These are phyloP conservation scores for Pomacea maculata DNA, from an alignment of 1,140 invertebrate genomes.

Conservation along the genomic window DNA sequence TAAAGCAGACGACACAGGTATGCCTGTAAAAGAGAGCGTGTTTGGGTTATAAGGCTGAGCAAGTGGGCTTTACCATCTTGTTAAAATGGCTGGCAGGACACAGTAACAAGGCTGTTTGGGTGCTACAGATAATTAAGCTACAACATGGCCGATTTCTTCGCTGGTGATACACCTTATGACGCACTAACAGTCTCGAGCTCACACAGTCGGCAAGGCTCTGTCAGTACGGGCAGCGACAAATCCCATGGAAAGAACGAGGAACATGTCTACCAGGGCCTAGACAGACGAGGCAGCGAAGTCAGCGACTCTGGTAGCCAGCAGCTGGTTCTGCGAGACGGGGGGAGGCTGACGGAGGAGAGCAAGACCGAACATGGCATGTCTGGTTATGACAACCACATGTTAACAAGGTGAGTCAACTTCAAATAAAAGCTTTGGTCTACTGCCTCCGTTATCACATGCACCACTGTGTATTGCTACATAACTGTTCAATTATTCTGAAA, in stretches of 20 bases:
- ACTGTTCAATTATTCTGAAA: no score
- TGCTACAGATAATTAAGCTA: neutral
- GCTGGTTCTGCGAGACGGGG: constrained; percentile 25
- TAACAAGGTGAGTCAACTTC: neutral
- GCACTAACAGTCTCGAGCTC: constrained; percentile 3
- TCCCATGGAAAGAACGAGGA: constrained; percentile 6
- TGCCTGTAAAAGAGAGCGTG: no score
- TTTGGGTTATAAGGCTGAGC: no score
- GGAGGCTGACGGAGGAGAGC: constrained; percentile 15
- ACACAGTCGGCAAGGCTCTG: constrained; percentile 14
- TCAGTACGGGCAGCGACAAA: constrained; percentile 5
- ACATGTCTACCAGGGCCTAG: neutral
- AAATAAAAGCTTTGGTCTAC: no score
- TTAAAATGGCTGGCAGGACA: no score
- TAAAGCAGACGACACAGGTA: no score
- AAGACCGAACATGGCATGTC: constrained; percentile 12
- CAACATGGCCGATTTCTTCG: constrained; percentile 18
- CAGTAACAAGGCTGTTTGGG: no score
- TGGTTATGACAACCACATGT: no score
- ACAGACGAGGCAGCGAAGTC: neutral
- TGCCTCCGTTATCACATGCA: no score
- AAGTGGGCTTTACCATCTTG: no score
- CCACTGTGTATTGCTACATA: no score
- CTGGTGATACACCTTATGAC: neutral
- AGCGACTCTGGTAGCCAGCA: constrained; percentile 7